Evolutionary conservation across 1,140 invertebrate species (phyloP), one percentile per base, ranked within the genome.

Genomic region (Cyrtorhinus lividipennis): DNA sequence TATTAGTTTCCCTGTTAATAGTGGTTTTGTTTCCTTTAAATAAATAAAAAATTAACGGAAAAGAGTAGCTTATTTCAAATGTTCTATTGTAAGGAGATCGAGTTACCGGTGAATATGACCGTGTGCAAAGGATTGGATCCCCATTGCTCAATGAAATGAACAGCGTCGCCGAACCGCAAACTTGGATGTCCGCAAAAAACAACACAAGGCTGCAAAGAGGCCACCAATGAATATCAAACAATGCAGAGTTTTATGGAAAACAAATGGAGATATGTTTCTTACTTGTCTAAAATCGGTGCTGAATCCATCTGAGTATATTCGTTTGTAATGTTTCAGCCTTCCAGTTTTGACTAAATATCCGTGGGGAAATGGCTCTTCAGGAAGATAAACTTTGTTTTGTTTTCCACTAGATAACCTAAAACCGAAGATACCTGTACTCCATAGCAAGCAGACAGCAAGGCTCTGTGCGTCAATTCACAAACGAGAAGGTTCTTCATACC

Each of bases 121-220:
- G 90, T 88, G 72, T 98, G 93, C 46, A 83, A 81, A 24, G 88
- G 83, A 75, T 88, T 92, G 64, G 81, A 83, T 18, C 89, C 91
- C 93, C 94, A 98, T 70, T 95, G 78, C 72, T 96, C 92, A 56
- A 98, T 83, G 69, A 98, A 93, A 74, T 97, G 94, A 15, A 97
- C 94, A 59, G 89, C 90, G 77, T 98, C 94, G 1, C 96, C 96
- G 77, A 97, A 95, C 61, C 96, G 80, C 57, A 99, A 76, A 70
- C 91, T 95, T 0, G 96, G 95, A 82, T 99, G 96, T 1, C 95
- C 94, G 74, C 91, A 90, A 77, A 99, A 98, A 13, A 99, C 87
- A 53, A 99, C 87, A 76, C 94, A 98, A 1, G 95, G 95, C 81
- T 86, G 72, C 12, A 73, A 71, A 61, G 45, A 67, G 57, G 61